Conservation (phyloP, 2,797 vertebrate genomes). For the Melanogrammus aeglefinus region DNA sequence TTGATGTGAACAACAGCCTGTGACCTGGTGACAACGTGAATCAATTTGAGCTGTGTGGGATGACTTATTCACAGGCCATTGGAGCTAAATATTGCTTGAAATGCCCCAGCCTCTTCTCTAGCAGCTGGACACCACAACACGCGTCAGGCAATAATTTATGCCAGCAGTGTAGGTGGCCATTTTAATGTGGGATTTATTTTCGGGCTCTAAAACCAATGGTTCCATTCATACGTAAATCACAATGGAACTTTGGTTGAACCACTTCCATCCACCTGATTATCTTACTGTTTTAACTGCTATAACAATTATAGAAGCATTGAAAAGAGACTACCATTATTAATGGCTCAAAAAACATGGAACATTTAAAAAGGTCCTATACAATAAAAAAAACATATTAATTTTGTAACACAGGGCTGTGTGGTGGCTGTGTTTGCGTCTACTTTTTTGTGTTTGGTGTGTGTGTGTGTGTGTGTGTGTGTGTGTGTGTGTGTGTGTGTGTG, state of each 20-base stretch:
- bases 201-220: neutral
- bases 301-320: neutral
- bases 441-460: neutral
- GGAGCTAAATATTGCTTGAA: conserved; percentile 42
- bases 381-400: neutral
- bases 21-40: neutral
- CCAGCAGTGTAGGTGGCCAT: neutral
- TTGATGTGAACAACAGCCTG: conserved; percentile 15
- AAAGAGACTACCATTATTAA: neutral
- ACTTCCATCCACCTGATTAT: neutral
- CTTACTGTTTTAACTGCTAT: neutral
- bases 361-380: neutral
- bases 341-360: neutral
- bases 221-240: neutral
- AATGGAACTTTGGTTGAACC: neutral
- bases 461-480: neutral
- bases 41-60: neutral
- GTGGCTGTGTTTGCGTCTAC: neutral
- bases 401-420: neutral
- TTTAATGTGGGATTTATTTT: neutral
- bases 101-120: neutral
- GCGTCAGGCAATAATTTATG: neutral
- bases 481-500: no score
- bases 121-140: neutral
- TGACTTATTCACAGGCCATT: conserved; percentile 20